Percentiles rank a stretch among this genome's conserved stretches.
phyloP scores from a whole-genome alignment of 2,113 vertebrate species.

The Vireo altiloquus region DNA sequence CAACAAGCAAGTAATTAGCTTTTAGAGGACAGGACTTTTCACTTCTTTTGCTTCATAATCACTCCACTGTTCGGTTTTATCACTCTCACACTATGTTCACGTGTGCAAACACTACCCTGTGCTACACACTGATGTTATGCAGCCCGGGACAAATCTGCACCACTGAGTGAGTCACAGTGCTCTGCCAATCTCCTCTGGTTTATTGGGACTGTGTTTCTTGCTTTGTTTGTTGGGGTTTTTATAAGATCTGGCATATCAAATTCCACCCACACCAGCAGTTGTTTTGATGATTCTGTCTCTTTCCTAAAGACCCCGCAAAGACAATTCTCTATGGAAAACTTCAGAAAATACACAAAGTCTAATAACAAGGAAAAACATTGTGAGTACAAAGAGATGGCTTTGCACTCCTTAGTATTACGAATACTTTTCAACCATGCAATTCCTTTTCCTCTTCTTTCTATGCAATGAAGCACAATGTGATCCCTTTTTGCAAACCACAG shows the following conservation, averaged over 20 bases:
- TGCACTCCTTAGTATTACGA: background rate
- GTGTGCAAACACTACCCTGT: background rate
- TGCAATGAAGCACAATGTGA: background rate
- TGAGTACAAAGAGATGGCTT: background rate
- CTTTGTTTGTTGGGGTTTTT: background rate
- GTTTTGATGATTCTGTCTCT: background rate
- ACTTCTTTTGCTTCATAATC: background rate
- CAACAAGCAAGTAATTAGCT: background rate
- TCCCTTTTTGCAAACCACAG: background rate
- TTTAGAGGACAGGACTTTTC: background rate
- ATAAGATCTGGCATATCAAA: background rate
- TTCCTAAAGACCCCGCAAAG: background rate
- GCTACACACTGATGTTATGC: background rate
- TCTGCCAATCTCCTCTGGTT: background rate
- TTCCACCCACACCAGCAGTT: background rate
- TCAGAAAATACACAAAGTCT: background rate
- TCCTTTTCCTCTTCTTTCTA: background rate
- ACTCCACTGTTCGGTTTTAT: background rate
- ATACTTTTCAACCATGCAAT: background rate
- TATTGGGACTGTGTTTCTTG: background rate
- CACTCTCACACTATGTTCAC: background rate
- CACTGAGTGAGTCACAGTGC: background rate
- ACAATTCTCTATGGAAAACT: background rate
- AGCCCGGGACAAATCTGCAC: background rate
- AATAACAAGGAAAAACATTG: background rate